These are phyloP conservation scores for Helicoverpa armigera DNA, from an alignment of 1,140 invertebrate genomes.

Conservation along the genomic window DNA sequence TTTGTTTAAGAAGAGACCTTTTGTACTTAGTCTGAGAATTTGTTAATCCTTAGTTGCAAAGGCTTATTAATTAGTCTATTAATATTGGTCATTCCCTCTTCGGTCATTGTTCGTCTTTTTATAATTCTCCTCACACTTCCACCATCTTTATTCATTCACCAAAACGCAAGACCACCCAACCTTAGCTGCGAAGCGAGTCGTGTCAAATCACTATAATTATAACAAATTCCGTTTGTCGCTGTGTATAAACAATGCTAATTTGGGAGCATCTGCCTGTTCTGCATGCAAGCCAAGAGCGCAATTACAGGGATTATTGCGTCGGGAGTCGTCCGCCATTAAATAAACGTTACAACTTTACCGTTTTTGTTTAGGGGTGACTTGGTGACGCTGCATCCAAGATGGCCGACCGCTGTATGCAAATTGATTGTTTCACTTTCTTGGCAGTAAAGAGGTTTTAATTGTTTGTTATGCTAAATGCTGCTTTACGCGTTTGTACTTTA, in stretches of 20 bases:
- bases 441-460: conserved; percentile 39
- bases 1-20: too few relatives aligned
- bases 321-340: conserved; percentile 73
- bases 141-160: conserved; percentile 39
- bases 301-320: conserved; percentile 77
- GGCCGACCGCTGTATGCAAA: conserved; percentile 29
- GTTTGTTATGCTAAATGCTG: conserved; percentile 11
- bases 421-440: conserved; percentile 37
- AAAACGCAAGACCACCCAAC: conserved; percentile 9
- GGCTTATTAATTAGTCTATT: not conserved
- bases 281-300: conserved; percentile 65
- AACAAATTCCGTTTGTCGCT: conserved; percentile 56
- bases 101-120: not conserved
- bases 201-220: conserved; percentile 60
- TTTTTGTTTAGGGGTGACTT: conserved; percentile 60
- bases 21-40: too few relatives aligned
- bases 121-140: conserved; percentile 14
- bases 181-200: conserved; percentile 8
- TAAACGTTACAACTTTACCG: conserved; percentile 70
- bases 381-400: conserved; percentile 42
- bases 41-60: too few relatives aligned
- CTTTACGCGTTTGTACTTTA: not conserved
- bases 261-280: conserved; percentile 65
- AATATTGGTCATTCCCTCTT: not conserved
- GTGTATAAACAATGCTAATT: conserved; percentile 61